phyloP scores from a whole-genome alignment of 2,797 vertebrate genomes.

The Limnodromus scolopaceus region DNA sequence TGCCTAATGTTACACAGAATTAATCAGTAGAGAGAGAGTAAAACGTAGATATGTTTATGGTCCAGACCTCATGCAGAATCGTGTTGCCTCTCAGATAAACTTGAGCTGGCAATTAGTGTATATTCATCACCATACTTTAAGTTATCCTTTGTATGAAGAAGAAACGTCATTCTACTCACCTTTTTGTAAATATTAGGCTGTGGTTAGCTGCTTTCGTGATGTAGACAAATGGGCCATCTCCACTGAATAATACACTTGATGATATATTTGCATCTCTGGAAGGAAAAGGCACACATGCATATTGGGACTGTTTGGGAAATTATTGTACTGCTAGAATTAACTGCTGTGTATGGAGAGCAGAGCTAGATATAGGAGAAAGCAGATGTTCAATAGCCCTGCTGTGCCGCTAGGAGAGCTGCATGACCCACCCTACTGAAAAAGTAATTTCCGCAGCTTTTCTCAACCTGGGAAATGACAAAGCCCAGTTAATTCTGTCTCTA shows the following conservation, averaged over 20 bases:
- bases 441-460: too few relatives aligned
- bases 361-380: too few relatives aligned
- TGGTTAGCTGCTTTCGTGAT: slow-evolving; percentile 70
- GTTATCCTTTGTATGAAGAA: background rate
- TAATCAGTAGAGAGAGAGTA: background rate
- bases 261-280: slow-evolving; percentile 77
- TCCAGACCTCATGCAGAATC: background rate
- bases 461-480: too few relatives aligned
- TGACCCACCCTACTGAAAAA: too few relatives aligned
- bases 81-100: background rate
- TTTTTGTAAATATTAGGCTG: slow-evolving; percentile 77
- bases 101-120: background rate
- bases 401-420: too few relatives aligned
- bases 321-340: background rate
- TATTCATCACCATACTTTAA: background rate
- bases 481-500: too few relatives aligned
- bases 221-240: slow-evolving; percentile 78
- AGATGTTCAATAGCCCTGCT: too few relatives aligned
- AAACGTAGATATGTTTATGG: background rate
- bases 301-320: background rate
- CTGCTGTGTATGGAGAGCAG: too few relatives aligned
- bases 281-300: background rate
- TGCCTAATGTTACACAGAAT: background rate
- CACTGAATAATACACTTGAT: slow-evolving; percentile 17
- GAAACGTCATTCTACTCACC: slow-evolving; percentile 69